These are phyloP conservation scores for Colistium nudipinnis DNA, from an alignment of 2,113 vertebrate genomes.

Conservation along the genomic window DNA sequence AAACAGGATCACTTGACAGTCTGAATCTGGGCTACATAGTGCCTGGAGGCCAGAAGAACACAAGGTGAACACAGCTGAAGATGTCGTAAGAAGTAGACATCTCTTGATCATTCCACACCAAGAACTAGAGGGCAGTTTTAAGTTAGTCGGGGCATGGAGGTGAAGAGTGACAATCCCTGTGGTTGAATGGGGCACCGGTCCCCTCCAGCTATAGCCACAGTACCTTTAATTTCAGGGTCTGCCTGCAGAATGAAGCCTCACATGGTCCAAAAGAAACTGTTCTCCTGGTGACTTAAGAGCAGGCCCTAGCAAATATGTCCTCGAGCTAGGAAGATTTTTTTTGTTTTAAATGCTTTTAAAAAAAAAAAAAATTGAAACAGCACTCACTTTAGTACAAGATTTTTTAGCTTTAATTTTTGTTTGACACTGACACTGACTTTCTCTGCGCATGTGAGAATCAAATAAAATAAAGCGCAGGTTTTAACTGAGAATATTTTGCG, in stretches of 20 bases:
- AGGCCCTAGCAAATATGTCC: conserved; percentile 31
- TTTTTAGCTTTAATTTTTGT: conserved; percentile 9
- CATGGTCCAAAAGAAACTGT: conserved; percentile 22
- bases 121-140: conserved; percentile 1
- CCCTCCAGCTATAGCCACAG: conserved; percentile 46
- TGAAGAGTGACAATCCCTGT: conserved; percentile 7
- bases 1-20: conserved; percentile 22
- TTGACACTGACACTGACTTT: conserved; percentile 7
- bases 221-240: conserved; percentile 44
- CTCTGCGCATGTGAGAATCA: not conserved
- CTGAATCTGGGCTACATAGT: conserved; percentile 1
- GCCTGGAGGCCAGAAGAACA: conserved; percentile 22
- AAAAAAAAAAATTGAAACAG: no score
- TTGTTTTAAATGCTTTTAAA: no score
- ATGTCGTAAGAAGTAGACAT: conserved; percentile 1
- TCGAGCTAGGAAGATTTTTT: conserved; percentile 48
- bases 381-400: not conserved
- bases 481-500: no score
- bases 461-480: no score
- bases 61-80: conserved; percentile 2
- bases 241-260: conserved; percentile 34
- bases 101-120: conserved; percentile 30
- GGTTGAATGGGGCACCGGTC: conserved; percentile 12
- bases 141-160: conserved; percentile 6
- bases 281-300: conserved; percentile 15